Evolutionary conservation across 30 jellyfish, hydroid and myxozoan species (phyloP), one percentile per base, ranked within the genome.

Genomic region (Mastigias papua): DNA sequence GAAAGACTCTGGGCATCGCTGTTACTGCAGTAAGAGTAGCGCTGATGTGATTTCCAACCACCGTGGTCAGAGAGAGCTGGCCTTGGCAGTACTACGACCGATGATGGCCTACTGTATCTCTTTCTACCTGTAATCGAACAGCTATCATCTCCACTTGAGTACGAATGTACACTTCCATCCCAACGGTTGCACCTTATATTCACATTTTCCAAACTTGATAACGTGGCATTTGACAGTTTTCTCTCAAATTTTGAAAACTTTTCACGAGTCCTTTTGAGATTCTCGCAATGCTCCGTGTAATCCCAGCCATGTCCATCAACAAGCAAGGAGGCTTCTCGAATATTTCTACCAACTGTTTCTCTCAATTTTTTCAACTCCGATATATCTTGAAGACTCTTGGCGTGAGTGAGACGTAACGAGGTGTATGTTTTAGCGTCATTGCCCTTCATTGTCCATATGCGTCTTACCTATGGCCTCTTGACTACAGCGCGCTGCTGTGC

Each of bases 131-230:
- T 8, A 9, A 37, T 13, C 72, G 54, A 30, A 33, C 76, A 2
- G 23, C 82, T 67, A 11, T 80, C 90, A 42, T 80, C 90, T n/a
- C 90, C 90, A 34, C 90, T 80, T 42, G 90, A 80, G 16, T 21
- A 64, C 29, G 90, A 80, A 27, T 33, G 20, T 31, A 26, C 31
- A 28, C 77, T 77, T 31, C 64, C 90, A 65, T 80, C 60, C 82
- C 31, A 67, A 67, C 42, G 28, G 8, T 58, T 62, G 51, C 70
- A 28, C n/a, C 73, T 21, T 1, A 26, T 22, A 19, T 28, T 22
- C 11, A 26, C 37, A 30, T 31, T 65, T 34, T 50, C 75, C 34
- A 76, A 22, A 23, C 87, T 76, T 27, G 74, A 63, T 29, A 58
- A 31, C 15, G 87, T 60, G 32, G 90, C 81, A 65, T 80, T 51